Conservation (phyloP, 2,797 vertebrate genomes). For the Fratercula arctica region DNA sequence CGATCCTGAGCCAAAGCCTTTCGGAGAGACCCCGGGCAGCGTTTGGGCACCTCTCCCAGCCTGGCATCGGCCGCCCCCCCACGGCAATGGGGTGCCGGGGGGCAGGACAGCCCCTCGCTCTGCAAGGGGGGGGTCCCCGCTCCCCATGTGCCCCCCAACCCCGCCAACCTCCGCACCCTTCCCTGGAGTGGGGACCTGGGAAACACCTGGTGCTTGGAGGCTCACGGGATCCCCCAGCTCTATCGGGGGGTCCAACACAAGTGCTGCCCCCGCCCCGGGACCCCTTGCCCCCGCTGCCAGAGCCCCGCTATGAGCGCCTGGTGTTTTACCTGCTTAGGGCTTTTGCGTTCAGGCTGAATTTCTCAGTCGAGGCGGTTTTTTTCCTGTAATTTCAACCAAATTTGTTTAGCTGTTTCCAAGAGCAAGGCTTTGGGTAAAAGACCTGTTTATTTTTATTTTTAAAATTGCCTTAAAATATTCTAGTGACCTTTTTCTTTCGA, state of each 20-base stretch:
- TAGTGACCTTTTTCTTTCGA: neutral
- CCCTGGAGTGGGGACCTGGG: neutral
- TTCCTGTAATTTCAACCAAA: neutral
- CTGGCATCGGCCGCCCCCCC: too few relatives aligned
- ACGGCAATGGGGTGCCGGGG: neutral
- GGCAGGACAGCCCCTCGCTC: accelerated
- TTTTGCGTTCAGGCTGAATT: neutral
- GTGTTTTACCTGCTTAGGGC: neutral
- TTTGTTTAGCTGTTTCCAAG: neutral
- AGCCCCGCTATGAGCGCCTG: accelerated
- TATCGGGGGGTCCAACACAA: neutral
- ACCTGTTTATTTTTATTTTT: too few relatives aligned
- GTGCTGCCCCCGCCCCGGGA: neutral
- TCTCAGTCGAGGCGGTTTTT: neutral
- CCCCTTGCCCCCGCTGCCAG: neutral
- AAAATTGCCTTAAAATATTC: neutral
- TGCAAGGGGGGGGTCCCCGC: too few relatives aligned
- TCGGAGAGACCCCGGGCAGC: too few relatives aligned
- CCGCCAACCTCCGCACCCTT: neutral
- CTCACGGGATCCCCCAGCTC: neutral
- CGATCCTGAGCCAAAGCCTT: neutral
- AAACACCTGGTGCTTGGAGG: neutral
- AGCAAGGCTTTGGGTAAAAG: neutral
- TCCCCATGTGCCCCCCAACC: accelerated
- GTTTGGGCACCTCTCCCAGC: neutral